Conservation (phyloP, 64 coral and sea anemone genomes). For the Stylophora pistillata region DNA sequence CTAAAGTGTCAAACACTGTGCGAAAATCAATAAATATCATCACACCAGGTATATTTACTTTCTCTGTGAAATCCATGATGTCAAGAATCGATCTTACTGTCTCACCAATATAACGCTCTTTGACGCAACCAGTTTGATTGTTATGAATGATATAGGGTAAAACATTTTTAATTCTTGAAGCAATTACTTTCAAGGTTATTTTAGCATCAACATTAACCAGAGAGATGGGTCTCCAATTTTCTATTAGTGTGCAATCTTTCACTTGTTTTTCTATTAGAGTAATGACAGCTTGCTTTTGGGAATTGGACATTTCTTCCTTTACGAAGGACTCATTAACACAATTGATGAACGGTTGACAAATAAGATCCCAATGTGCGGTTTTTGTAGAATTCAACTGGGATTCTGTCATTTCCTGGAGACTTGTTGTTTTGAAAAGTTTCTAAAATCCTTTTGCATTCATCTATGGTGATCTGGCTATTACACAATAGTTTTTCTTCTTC, state of each 20-base stretch:
- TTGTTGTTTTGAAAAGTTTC: too few relatives aligned
- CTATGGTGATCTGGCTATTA: not conserved
- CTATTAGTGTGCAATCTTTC: not conserved
- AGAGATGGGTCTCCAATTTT: constrained; percentile 23
- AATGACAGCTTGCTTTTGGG: constrained; percentile 19
- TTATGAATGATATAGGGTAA: constrained; percentile 23
- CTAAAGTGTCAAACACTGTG: not conserved
- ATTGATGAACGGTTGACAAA: not conserved
- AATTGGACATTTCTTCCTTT: constrained; percentile 3
- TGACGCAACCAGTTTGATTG: constrained; percentile 12
- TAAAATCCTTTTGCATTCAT: not conserved
- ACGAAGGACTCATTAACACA: constrained; percentile 11
- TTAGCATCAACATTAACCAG: constrained; percentile 29
- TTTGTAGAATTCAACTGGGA: not conserved
- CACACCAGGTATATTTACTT: constrained; percentile 4
- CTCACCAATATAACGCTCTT: not conserved
- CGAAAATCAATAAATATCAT: constrained; percentile 3
- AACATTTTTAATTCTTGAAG: not conserved
- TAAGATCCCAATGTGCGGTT: not conserved
- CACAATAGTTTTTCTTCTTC: not conserved
- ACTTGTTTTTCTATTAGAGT: constrained; percentile 41
- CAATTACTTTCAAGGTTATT: not conserved
- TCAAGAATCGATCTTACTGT: constrained; percentile 3
- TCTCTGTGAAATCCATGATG: constrained; percentile 8
- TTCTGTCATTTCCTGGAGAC: not conserved